A percentile compares a stretch with the other conserved stretches of the same genome.
phyloP scores from a whole-genome alignment of 1,140 invertebrate genomes.

The Harpegnathos saltator region DNA sequence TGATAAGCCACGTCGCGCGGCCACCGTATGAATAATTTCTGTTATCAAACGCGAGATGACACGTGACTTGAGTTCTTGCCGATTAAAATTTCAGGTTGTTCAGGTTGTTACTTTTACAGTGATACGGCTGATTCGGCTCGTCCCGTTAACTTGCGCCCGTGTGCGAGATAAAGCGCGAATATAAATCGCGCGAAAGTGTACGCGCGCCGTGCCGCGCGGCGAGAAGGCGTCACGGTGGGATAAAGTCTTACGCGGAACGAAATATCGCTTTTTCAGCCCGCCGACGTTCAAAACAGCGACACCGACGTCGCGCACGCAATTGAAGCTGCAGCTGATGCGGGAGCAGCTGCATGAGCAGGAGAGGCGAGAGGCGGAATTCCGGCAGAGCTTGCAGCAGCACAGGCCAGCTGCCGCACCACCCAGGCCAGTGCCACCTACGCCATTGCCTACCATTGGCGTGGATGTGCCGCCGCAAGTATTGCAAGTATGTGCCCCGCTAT shows the following conservation, averaged over 20 bases:
- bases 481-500: slow-evolving; percentile 87
- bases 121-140: background rate
- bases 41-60: too few species aligned
- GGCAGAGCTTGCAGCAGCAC: slow-evolving; percentile 87
- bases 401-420: slow-evolving; percentile 86
- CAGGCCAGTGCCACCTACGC: slow-evolving; percentile 86
- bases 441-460: slow-evolving; percentile 88
- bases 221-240: background rate
- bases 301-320: slow-evolving; percentile 93
- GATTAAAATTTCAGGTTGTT: background rate
- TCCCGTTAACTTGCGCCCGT: too few species aligned
- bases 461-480: slow-evolving; percentile 93
- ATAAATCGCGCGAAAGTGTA: slow-evolving; percentile 27
- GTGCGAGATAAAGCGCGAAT: background rate
- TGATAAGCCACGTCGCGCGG: too few species aligned
- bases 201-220: too few species aligned
- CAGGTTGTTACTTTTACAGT: background rate
- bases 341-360: slow-evolving; percentile 93
- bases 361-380: slow-evolving; percentile 85
- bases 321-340: slow-evolving; percentile 94
- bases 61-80: too few species aligned
- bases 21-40: too few species aligned
- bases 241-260: slow-evolving; percentile 48
- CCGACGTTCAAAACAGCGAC: slow-evolving; percentile 93
- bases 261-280: slow-evolving; percentile 88